These are phyloP conservation scores for Drosophila busckii DNA, from an alignment of 1,140 invertebrate species.

Conservation along the genomic window DNA sequence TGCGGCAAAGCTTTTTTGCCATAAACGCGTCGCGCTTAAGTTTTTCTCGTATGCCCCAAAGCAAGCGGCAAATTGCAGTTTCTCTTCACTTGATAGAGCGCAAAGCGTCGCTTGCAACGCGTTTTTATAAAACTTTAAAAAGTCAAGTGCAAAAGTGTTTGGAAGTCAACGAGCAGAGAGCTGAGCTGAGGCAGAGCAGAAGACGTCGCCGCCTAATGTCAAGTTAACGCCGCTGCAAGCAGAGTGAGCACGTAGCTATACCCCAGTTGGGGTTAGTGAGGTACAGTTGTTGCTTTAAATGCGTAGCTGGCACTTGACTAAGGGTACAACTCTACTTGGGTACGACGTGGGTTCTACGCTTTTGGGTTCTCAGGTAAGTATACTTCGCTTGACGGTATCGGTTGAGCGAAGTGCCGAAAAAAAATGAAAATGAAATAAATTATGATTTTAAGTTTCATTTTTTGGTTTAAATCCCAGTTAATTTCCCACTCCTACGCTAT, in stretches of 20 bases:
- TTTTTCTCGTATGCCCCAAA: conserved; percentile 1
- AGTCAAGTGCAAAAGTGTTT: conserved; percentile 49
- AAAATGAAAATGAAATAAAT: conserved; percentile 70
- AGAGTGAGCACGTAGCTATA: conserved; percentile 60
- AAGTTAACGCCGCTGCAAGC: conserved; percentile 41
- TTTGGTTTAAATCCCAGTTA: conserved; percentile 24
- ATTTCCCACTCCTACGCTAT: conserved; percentile 9
- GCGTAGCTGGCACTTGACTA: conserved; percentile 34
- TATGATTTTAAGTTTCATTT: conserved; percentile 65
- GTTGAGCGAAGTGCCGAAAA: conserved; percentile 61
- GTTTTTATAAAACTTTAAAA: conserved; percentile 4
- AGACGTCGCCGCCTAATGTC: conserved; percentile 9
- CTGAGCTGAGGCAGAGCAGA: conserved; percentile 3
- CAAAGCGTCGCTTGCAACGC: conserved; percentile 2
- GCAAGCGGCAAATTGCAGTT: neutral
- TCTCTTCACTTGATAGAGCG: conserved; percentile 8
- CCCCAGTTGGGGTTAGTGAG: conserved; percentile 47
- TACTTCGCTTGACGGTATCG: conserved; percentile 77
- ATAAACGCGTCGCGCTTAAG: neutral
- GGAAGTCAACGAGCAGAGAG: neutral
- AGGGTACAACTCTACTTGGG: neutral
- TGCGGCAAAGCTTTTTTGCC: neutral
- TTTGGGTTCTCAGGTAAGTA: conserved; percentile 60
- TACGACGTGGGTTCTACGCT: neutral
- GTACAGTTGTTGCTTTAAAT: conserved; percentile 66